Base-by-base conservation (phyloP, 1,140 invertebrate species). In the Nixonia krombeini region DNA sequence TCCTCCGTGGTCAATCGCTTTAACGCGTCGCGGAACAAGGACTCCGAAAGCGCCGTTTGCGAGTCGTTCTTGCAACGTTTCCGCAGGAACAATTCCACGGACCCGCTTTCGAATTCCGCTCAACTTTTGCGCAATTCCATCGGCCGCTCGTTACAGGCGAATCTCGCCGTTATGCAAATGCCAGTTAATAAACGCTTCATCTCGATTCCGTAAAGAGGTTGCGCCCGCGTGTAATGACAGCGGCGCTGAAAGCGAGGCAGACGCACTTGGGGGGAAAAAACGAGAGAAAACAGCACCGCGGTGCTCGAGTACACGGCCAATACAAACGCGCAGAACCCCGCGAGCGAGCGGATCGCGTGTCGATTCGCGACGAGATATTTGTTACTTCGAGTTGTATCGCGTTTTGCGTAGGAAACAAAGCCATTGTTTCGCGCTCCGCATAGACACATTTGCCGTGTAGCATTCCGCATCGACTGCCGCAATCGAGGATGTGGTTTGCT, bases 311-410 rank as follows among this genome's bases (percentile, higher is more conserved):
- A 35, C 13, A 35, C 33, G 13, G 2, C 7, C 10, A 25, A 16
- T 28, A 12, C 13, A 40, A 62, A n/a, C n/a, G n/a, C 49, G 29
- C 56, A 50, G 49, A 56, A 49, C 64, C 58, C 45, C 26, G 37
- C 53, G 38, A 53, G 61, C 74, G 63, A 75, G 70, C 53, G 56
- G 66, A 72, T 84, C 76, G 82, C 81, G 82, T 85, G 83, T 82
- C 75, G 81, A 85, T 84, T 76, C 44, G 49, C 68, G 59, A 51
- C 56, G 58, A 83, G 80, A 85, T 85, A 84, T 83, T 83, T 84
- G 78, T 83, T 83, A 70, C 76, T 79, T 82, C 80, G 72, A 79
- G 79, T 74, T 75, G 75, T 81, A 80, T 81, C 76, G 73, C 72
- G 73, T 75, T 78, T 74, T 76, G 73, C 76, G 72, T 67, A 56